Evolutionary conservation across 2,797 vertebrate species (phyloP).

Genomic region (Sciurus carolinensis): DNA sequence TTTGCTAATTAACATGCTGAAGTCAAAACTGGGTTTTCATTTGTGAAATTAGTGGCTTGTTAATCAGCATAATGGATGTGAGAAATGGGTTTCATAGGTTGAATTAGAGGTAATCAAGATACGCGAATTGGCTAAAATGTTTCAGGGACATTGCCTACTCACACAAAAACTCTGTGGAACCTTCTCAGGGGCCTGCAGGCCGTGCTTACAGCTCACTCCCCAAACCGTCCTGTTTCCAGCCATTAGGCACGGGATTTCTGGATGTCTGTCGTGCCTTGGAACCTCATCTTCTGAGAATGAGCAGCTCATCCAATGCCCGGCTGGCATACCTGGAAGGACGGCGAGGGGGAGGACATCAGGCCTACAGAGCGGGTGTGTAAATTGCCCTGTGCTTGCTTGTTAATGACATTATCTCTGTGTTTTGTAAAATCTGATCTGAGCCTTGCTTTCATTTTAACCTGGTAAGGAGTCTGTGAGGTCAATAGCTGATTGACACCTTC

Average conservation of each 20-base stretch:
- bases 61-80: conserved; percentile 85
- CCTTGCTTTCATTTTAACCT: conserved; percentile 60
- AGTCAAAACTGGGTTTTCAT: conserved; percentile 83
- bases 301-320: background rate
- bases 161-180: conserved; percentile 33
- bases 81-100: conserved; percentile 78
- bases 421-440: conserved; percentile 65
- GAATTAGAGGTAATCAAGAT: conserved; percentile 81
- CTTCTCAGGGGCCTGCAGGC: background rate
- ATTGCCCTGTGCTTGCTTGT: conserved; percentile 26
- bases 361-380: conserved; percentile 13
- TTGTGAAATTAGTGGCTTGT: conserved; percentile 86
- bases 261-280: background rate
- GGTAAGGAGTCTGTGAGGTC: conserved; percentile 26
- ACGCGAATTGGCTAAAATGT: conserved; percentile 67
- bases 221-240: background rate
- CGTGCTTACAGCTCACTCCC: background rate
- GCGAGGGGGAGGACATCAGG: background rate
- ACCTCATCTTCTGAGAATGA: background rate
- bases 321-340: background rate
- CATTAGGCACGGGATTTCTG: background rate
- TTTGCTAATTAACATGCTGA: conserved; percentile 82
- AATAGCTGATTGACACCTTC: background rate
- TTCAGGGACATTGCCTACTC: conserved; percentile 44
- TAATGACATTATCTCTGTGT: conserved; percentile 56